Evolutionary conservation across 2,888 invertebrate genomes (phyloP), one percentile per base, ranked within the genome.

Genomic region (Lapara coniferarum): DNA sequence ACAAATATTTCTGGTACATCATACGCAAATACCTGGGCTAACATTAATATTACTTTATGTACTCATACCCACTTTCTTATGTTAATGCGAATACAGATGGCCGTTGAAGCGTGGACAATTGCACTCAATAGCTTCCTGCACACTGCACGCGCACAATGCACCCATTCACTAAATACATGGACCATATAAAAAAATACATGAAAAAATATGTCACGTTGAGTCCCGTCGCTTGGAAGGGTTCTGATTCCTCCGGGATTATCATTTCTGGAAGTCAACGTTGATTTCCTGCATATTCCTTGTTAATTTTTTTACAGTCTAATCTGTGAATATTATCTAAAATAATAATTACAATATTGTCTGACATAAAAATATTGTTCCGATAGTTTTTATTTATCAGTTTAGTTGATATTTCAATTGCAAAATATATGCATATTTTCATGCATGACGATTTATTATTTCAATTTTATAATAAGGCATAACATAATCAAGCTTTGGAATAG

Each of bases 101-200:
- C 83, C 85, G 84, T 75, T 83, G 78, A 82, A 79, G 81, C 89
- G 81, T 85, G 78, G 77, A 89, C 89, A 90, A 90, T 90, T 84
- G 87, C 66, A 76, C 85, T 84, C 84, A 82, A 90, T 90, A 85
- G 85, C 88, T 92, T 92, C 90, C 91, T 90, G 86, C 74, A 82
- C 84, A 86, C 84, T 87, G 82, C 83, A 82, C 83, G 77, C 73
- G 78, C 84, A 92, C 88, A 91, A 90, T 90, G 84, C 71, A 58
- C 52, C 68, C 89, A 92, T 92, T 91, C 89, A 90, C 76, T 73
- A 79, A 77, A 78, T 76, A 78, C 75, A 77, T 77, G 82, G 79
- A 83, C 84, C 86, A 88, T 86, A 83, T 77, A 70, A 69, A 71
- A 69, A 68, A 68, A 70, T 44, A 46, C 12, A 19, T 72, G 73